phyloP scores from a whole-genome alignment of 2,888 invertebrate genomes.

The Alsophila aescularia region DNA sequence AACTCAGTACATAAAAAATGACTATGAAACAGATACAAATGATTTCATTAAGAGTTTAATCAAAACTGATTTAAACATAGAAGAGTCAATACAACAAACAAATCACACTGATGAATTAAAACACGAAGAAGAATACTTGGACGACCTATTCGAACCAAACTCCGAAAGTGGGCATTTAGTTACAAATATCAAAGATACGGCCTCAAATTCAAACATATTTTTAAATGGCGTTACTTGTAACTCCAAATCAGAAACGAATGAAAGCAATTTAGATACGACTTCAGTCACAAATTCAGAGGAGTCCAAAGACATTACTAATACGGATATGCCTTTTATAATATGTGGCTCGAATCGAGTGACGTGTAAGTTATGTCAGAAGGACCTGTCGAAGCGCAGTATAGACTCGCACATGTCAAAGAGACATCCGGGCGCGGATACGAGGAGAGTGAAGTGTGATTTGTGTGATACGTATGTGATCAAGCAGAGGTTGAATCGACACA shows the following conservation, averaged over 20 bases:
- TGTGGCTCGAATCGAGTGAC: slow-evolving; percentile 37
- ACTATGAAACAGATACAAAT: background rate
- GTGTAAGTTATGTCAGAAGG: slow-evolving; percentile 59
- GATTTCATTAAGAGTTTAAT: background rate
- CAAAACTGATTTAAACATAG: background rate
- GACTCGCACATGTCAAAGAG: slow-evolving; percentile 49
- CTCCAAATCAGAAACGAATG: no score
- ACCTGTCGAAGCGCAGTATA: slow-evolving; percentile 56
- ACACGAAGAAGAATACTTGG: slow-evolving; percentile 8
- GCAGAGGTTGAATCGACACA: no score
- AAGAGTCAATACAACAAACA: slow-evolving; percentile 14
- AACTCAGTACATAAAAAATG: background rate
- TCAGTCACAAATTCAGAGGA: background rate
- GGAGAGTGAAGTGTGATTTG: slow-evolving; percentile 57
- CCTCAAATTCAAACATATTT: no score
- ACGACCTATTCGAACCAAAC: background rate
- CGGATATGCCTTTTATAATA: background rate
- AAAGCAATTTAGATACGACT: no score
- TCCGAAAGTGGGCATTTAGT: background rate
- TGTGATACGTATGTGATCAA: slow-evolving; percentile 59
- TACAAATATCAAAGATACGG: background rate
- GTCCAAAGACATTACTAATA: background rate
- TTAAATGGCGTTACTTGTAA: no score
- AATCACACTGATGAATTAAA: slow-evolving; percentile 13
- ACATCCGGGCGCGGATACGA: slow-evolving; percentile 58